A percentile compares a stretch with the other conserved stretches of the same genome.
These are phyloP conservation scores for Cataglyphis livida DNA, from an alignment of 2,888 invertebrate genomes.

Conservation along the genomic window DNA sequence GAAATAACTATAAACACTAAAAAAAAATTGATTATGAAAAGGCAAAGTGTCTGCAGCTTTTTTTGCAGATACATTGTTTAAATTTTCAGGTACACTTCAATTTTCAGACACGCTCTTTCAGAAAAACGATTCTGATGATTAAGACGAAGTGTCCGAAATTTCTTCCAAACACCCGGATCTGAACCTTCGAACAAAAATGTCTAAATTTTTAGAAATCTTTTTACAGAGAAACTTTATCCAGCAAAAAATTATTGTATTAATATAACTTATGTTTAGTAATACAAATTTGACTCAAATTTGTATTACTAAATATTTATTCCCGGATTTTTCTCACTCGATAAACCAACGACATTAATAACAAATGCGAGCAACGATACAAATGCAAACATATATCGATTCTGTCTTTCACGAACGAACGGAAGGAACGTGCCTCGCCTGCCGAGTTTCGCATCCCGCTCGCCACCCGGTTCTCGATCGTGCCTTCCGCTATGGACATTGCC, in stretches of 20 bases:
- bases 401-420: slow-evolving; percentile 38
- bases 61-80: no score
- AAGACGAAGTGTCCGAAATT: no score
- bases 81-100: no score
- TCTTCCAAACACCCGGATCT: no score
- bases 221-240: no score
- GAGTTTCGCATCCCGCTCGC: slow-evolving; percentile 40
- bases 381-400: slow-evolving; percentile 33
- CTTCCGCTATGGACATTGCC: slow-evolving; percentile 13
- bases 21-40: no score
- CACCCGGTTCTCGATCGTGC: neutral
- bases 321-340: neutral
- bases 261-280: neutral
- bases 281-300: neutral
- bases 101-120: no score
- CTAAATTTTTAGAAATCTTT: no score
- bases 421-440: slow-evolving; percentile 62
- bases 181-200: no score
- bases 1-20: neutral
- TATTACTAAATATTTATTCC: neutral
- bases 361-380: neutral
- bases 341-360: slow-evolving; percentile 9
- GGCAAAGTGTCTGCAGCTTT: no score
- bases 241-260: neutral
- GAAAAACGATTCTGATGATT: no score